These are phyloP conservation scores for Coreius guichenoti DNA, from an alignment of 2,797 vertebrate genomes.

Conservation along the genomic window DNA sequence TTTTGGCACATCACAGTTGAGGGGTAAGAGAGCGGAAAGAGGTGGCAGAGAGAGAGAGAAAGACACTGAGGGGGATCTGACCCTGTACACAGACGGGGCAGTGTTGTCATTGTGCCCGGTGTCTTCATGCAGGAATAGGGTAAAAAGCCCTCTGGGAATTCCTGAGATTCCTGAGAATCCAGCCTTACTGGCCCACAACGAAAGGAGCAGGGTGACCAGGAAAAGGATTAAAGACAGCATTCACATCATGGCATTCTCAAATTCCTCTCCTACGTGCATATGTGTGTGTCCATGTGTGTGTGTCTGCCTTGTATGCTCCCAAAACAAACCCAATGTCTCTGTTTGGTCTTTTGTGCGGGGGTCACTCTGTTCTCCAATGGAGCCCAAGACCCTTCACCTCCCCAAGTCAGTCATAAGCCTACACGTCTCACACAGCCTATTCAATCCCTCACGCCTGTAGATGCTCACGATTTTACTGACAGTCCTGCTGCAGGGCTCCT, in stretches of 20 bases:
- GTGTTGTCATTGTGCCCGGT: constrained; percentile 57
- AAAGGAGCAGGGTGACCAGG: constrained; percentile 58
- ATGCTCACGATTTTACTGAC: constrained; percentile 45
- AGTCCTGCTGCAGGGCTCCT: constrained; percentile 43
- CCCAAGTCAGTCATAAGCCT: constrained; percentile 54
- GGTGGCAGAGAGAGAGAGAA: constrained; percentile 22
- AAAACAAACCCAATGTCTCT: constrained; percentile 59
- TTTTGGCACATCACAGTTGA: constrained; percentile 42
- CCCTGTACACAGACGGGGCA: constrained; percentile 46
- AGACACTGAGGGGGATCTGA: constrained; percentile 42
- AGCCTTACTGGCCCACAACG: constrained; percentile 58
- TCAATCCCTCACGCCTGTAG: constrained; percentile 46
- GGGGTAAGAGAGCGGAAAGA: constrained; percentile 37
- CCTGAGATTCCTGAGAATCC: constrained; percentile 60
- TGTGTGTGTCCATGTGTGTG: constrained; percentile 42
- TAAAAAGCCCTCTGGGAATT: constrained; percentile 61
- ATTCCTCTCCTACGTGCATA: constrained; percentile 46
- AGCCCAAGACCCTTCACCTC: constrained; percentile 53
- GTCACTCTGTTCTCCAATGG: constrained; percentile 51
- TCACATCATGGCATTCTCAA: constrained; percentile 59
- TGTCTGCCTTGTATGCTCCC: constrained; percentile 45
- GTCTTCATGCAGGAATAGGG: constrained; percentile 49
- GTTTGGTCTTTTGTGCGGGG: constrained; percentile 58
- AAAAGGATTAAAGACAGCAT: constrained; percentile 61
- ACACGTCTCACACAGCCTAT: constrained; percentile 48